A percentile compares a stretch with the other conserved stretches of the same genome.
phyloP scores from a whole-genome alignment of 1,140 invertebrate genomes.

The Sipha flava region DNA sequence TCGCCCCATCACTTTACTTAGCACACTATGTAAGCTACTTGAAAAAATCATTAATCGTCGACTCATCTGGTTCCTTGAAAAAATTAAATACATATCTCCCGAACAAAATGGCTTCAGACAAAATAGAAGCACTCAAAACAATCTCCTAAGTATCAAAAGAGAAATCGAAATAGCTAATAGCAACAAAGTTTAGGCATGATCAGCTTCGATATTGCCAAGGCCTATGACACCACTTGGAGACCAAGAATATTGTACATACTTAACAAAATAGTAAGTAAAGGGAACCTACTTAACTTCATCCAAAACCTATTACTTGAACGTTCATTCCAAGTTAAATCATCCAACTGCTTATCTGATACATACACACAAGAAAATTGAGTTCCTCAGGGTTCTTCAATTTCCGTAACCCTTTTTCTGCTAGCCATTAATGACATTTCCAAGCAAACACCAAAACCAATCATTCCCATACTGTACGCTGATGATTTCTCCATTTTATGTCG shows the following conservation, averaged over 20 bases:
- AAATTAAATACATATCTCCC: background rate
- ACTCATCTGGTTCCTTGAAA: background rate
- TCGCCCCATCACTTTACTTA: background rate
- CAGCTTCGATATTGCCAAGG: background rate
- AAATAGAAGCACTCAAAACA: background rate
- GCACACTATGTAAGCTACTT: background rate
- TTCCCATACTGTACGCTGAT: background rate
- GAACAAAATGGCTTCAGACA: background rate
- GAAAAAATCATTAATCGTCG: background rate
- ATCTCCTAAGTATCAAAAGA: background rate
- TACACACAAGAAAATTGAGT: slow-evolving; percentile 27
- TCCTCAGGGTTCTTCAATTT: slow-evolving; percentile 2
- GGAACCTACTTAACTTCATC: background rate
- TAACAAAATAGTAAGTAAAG: background rate
- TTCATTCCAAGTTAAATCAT: background rate
- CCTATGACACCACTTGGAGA: background rate
- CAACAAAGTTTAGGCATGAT: background rate
- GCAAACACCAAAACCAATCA: background rate
- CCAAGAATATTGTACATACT: background rate
- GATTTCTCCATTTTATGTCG: no score
- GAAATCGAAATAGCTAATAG: background rate
- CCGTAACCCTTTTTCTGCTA: slow-evolving; percentile 7
- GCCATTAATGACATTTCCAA: slow-evolving; percentile 9
- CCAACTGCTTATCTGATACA: background rate
- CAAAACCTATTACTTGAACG: slow-evolving; percentile 10